Evolutionary conservation across 2,888 invertebrate genomes (phyloP), one percentile per base, ranked within the genome.

Genomic region (Cataglyphis livida): DNA sequence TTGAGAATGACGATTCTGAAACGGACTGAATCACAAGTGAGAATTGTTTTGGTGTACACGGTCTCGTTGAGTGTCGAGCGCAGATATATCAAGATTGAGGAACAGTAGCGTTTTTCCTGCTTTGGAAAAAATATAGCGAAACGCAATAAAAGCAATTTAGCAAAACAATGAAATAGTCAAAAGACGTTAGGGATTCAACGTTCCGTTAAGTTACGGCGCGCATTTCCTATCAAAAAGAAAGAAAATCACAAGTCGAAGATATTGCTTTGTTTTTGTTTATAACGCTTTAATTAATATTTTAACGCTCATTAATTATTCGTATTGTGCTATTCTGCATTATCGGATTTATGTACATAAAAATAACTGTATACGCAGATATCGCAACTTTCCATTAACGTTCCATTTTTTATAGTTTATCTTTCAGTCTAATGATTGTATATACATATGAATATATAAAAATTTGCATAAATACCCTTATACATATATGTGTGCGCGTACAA

Each of bases 311-410:
- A 84, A 86, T 84, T 86, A 86, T 87, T 88, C 79, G 82, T 84
- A 84, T 89, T 81, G n/a, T 51, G 82, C 73, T 85, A 84, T 35
- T 73, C 61, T 62, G 59, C 78, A 85, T 57, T 84, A 64, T 84
- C 82, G 82, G 71, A 64, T 86, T 87, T 83, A 51, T 89, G 86
- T 89, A 88, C 82, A 87, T 86, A 87, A 74, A 51, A 68, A 84
- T 78, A 84, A 28, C 76, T 85, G 73, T 83, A 85, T 87, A 84
- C 66, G 81, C 76, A 83, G 70, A 79, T 84, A 88, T 90, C 84
- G 84, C 85, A 87, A 91, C 84, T 92, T 91, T 91, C 87, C 89
- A 91, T 89, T 90, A 91, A 91, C 87, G 87, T 91, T 88, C 85
- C 89, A 88, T 81, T 88, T 89, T 89, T 84, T 88, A 87, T 90